phyloP scores from a whole-genome alignment of 1,140 invertebrate genomes.

The Leptinotarsa defecta region DNA sequence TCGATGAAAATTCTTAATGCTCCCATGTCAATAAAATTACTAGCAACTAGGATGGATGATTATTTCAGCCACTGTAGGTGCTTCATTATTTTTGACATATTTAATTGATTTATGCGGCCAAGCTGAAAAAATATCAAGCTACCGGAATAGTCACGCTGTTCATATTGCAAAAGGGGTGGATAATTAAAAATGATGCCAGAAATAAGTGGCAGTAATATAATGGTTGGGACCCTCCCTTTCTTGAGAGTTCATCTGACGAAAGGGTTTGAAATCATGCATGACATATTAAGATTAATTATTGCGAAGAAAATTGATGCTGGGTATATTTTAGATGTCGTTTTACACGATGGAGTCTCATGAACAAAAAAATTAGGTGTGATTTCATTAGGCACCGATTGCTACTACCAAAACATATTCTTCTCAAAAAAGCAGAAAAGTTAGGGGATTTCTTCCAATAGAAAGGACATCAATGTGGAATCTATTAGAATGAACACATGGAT shows the following conservation, averaged over 20 bases:
- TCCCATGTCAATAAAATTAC: too few relatives aligned
- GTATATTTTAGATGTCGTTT: too few relatives aligned
- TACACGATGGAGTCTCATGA: too few relatives aligned
- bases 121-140: constrained; percentile 11
- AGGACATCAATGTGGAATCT: too few relatives aligned
- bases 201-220: constrained; percentile 23
- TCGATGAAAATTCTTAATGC: too few relatives aligned
- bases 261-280: constrained; percentile 16
- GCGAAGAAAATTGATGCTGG: too few relatives aligned
- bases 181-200: constrained; percentile 23
- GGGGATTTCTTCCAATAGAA: too few relatives aligned
- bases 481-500: too few relatives aligned
- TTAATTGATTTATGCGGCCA: constrained; percentile 20
- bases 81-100: constrained; percentile 20
- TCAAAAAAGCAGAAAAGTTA: too few relatives aligned
- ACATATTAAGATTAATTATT: constrained; percentile 21
- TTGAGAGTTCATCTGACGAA: neutral
- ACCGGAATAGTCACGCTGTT: constrained; percentile 12
- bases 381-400: too few relatives aligned
- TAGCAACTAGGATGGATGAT: neutral
- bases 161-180: constrained; percentile 15
- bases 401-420: too few relatives aligned
- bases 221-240: neutral
- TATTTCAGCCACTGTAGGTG: neutral
- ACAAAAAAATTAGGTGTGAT: too few relatives aligned